These are phyloP conservation scores for Actinopyga echinites DNA, from an alignment of 53 echinoderm and acorn worm genomes.

Conservation along the genomic window DNA sequence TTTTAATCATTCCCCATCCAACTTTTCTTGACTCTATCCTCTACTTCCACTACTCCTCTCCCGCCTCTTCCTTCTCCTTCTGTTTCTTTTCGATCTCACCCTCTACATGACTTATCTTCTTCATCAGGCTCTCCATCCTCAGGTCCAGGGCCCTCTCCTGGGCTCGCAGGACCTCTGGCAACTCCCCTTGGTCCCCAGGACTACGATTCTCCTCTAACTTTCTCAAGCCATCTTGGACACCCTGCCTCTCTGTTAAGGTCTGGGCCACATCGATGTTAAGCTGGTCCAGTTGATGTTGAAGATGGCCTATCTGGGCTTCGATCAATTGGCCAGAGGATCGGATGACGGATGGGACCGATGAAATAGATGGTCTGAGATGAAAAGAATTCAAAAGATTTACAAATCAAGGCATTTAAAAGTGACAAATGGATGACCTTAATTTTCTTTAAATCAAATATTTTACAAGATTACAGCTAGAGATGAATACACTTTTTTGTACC, in stretches of 20 bases:
- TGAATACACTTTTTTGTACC: too few relatives aligned
- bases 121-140: slow-evolving; percentile 78
- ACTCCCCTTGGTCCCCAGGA: neutral
- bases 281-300: slow-evolving; percentile 77
- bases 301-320: slow-evolving; percentile 71
- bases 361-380: neutral
- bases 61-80: slow-evolving; percentile 46
- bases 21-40: neutral
- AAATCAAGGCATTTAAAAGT: neutral
- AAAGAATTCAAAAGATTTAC: neutral
- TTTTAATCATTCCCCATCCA: neutral
- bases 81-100: slow-evolving; percentile 77
- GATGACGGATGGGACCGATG: slow-evolving; percentile 41
- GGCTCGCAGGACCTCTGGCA: slow-evolving; percentile 48
- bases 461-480: too few relatives aligned
- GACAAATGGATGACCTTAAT: too few relatives aligned
- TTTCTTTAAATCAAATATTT: too few relatives aligned
- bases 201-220: slow-evolving; percentile 23
- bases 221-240: slow-evolving; percentile 65
- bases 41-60: neutral
- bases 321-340: slow-evolving; percentile 70
- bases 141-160: slow-evolving; percentile 69
- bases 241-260: slow-evolving; percentile 61
- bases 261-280: slow-evolving; percentile 69
- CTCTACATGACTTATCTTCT: slow-evolving; percentile 86